These are phyloP conservation scores for Antennarius striatus DNA, from an alignment of 2,113 vertebrate genomes.

Conservation along the genomic window DNA sequence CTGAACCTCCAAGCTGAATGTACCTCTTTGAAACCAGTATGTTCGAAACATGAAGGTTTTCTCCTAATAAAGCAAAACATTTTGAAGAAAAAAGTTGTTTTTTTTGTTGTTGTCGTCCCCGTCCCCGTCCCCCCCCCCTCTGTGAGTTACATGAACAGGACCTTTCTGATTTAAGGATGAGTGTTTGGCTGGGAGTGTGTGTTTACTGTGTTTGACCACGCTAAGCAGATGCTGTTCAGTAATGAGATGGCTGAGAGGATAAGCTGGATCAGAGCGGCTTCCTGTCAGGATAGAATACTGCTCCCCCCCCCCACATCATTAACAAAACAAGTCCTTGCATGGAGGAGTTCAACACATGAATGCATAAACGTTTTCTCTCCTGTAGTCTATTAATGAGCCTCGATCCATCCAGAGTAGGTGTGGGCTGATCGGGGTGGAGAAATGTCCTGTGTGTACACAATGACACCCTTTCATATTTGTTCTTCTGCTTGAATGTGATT, in stretches of 20 bases:
- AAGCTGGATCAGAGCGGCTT: slow-evolving; percentile 73
- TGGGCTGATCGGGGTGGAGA: slow-evolving; percentile 52
- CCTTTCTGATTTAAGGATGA: slow-evolving; percentile 22
- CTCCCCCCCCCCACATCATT: slow-evolving; percentile 38
- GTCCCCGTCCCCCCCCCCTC: no score
- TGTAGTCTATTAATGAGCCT: slow-evolving; percentile 16
- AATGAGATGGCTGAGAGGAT: slow-evolving; percentile 65
- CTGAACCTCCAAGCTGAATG: slow-evolving; percentile 79
- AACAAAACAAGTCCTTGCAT: slow-evolving; percentile 1
- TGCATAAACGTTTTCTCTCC: slow-evolving; percentile 14
- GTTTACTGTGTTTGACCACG: slow-evolving; percentile 19
- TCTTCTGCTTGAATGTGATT: slow-evolving; percentile 62
- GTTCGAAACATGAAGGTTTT: slow-evolving; percentile 74
- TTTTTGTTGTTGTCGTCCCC: not conserved
- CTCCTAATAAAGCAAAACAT: slow-evolving; percentile 79
- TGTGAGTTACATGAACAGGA: slow-evolving; percentile 9
- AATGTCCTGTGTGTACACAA: slow-evolving; percentile 66
- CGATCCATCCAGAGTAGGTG: slow-evolving; percentile 39
- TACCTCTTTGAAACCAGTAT: slow-evolving; percentile 78
- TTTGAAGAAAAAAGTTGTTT: slow-evolving; percentile 66
- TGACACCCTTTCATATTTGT: slow-evolving; percentile 70
- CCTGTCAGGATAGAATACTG: slow-evolving; percentile 9
- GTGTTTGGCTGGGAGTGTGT: slow-evolving; percentile 8
- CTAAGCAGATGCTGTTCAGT: slow-evolving; percentile 65
- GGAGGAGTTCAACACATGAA: slow-evolving; percentile 6